A percentile compares a stretch with the other conserved stretches of the same genome.
phyloP scores from a whole-genome alignment of 1,140 invertebrate genomes.

The Rhopalosiphum maidis region DNA sequence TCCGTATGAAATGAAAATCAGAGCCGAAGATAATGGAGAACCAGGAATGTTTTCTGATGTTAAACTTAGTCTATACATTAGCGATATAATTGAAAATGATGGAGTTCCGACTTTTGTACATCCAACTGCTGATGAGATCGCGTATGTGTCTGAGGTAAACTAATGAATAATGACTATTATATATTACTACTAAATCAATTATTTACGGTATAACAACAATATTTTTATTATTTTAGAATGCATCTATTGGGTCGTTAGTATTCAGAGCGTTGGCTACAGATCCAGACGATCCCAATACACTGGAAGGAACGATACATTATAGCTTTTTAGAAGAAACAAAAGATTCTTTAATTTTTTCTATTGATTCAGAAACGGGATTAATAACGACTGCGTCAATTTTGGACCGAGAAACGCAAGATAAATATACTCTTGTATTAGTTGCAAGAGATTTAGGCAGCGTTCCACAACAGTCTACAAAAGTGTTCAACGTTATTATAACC shows the following conservation, averaged over 20 bases:
- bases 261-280: slow-evolving; percentile 80
- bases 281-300: slow-evolving; percentile 77
- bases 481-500: slow-evolving; percentile 70
- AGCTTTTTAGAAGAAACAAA: slow-evolving; percentile 74
- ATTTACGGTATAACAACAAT: background rate
- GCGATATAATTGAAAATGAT: slow-evolving; percentile 83
- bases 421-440: slow-evolving; percentile 77
- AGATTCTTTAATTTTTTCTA: slow-evolving; percentile 72
- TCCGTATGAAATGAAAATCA: slow-evolving; percentile 74
- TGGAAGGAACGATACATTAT: slow-evolving; percentile 76
- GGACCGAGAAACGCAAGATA: slow-evolving; percentile 75
- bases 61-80: slow-evolving; percentile 73
- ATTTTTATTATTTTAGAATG: slow-evolving; percentile 67
- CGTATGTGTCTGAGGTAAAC: slow-evolving; percentile 73
- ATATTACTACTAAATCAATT: background rate
- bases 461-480: slow-evolving; percentile 75
- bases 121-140: slow-evolving; percentile 74
- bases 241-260: slow-evolving; percentile 75
- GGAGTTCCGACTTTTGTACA: slow-evolving; percentile 79
- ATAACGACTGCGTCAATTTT: slow-evolving; percentile 74
- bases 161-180: background rate
- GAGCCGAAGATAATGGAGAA: slow-evolving; percentile 75
- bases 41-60: slow-evolving; percentile 71
- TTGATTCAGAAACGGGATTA: slow-evolving; percentile 72
- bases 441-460: slow-evolving; percentile 78